Evolutionary conservation across 2,888 invertebrate species (phyloP).

Genomic region (Cephus pygmeus): DNA sequence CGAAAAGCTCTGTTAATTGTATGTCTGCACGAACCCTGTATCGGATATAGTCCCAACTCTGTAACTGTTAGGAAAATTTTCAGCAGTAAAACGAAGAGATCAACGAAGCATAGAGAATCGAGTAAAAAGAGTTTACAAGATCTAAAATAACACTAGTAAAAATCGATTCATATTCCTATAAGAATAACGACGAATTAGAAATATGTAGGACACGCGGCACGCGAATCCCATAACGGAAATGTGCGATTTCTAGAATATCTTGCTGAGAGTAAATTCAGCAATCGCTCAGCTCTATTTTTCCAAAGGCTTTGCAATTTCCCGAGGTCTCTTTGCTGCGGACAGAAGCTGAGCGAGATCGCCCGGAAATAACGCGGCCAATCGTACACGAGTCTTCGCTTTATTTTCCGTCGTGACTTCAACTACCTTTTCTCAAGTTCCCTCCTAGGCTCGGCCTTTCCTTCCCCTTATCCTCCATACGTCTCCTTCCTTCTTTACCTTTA

Average conservation of each 20-base stretch:
- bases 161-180: neutral
- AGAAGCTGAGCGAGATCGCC: slow-evolving; percentile 37
- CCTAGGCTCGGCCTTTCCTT: neutral
- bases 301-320: slow-evolving; percentile 41
- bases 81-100: neutral
- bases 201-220: neutral
- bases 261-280: slow-evolving; percentile 29
- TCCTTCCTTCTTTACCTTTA: neutral
- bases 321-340: slow-evolving; percentile 23
- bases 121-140: neutral
- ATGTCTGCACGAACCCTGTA: neutral
- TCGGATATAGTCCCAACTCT: neutral
- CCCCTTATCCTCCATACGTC: neutral
- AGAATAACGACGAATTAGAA: neutral
- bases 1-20: neutral
- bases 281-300: slow-evolving; percentile 27
- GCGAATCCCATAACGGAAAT: slow-evolving; percentile 15
- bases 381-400: slow-evolving; percentile 25
- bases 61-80: neutral
- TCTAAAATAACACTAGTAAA: neutral
- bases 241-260: slow-evolving; percentile 1
- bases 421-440: neutral
- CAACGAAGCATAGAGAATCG: neutral
- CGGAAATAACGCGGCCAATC: slow-evolving; percentile 50
- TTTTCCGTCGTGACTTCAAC: slow-evolving; percentile 3